These are phyloP conservation scores for Clepsis dumicolana DNA, from an alignment of 2,888 invertebrate species.

Conservation along the genomic window DNA sequence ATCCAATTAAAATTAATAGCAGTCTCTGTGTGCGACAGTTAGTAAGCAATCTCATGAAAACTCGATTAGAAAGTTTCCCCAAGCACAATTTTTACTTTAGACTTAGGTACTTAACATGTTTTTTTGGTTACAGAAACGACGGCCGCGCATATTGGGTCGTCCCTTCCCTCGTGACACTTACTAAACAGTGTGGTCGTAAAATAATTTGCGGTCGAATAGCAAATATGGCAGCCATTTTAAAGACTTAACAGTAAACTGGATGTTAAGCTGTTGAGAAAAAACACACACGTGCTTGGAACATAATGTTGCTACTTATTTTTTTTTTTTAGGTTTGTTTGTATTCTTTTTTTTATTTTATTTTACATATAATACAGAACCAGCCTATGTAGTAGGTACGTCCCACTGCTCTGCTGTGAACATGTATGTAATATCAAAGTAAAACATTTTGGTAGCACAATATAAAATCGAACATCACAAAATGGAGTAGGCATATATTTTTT, in stretches of 20 bases:
- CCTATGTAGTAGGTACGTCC: too few relatives aligned
- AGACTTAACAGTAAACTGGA: constrained; percentile 21
- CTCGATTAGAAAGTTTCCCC: constrained; percentile 4
- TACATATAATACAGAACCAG: too few relatives aligned
- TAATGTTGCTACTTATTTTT: background rate
- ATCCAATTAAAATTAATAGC: too few relatives aligned
- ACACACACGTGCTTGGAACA: background rate
- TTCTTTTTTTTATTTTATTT: too few relatives aligned
- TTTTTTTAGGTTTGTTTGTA: background rate
- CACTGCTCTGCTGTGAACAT: too few relatives aligned
- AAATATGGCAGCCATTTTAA: constrained; percentile 30
- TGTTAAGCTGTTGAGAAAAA: background rate
- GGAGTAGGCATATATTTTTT: too few relatives aligned
- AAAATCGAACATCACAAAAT: too few relatives aligned
- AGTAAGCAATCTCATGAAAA: too few relatives aligned
- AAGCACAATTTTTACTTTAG: background rate
- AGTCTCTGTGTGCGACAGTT: too few relatives aligned
- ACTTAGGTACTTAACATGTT: too few relatives aligned
- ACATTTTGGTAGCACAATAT: too few relatives aligned
- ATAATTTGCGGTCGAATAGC: constrained; percentile 36
- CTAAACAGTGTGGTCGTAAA: constrained; percentile 38
- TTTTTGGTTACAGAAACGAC: background rate
- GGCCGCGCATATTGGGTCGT: constrained; percentile 28
- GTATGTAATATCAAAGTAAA: too few relatives aligned
- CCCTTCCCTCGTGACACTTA: constrained; percentile 23